Evolutionary conservation across 2,888 invertebrate species (phyloP).

Genomic region (Strigamia transsilvanica): DNA sequence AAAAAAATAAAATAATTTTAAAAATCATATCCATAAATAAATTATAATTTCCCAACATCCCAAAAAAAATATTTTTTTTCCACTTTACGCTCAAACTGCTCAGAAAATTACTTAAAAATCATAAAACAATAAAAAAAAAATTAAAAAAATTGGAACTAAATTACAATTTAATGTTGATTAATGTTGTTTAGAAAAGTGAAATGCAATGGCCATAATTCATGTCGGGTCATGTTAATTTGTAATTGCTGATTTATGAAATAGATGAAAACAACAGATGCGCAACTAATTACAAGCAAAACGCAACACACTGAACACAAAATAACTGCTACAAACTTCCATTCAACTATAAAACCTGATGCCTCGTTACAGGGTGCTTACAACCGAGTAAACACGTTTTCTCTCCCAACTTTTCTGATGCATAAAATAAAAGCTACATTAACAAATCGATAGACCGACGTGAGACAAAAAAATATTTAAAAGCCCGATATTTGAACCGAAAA

Average conservation of each 20-base stretch:
- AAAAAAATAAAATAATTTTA: background rate
- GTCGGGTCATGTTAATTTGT: conserved; percentile 27
- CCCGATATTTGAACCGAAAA: no score
- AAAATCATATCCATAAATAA: background rate
- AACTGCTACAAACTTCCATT: conserved; percentile 9
- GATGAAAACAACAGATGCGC: conserved; percentile 17
- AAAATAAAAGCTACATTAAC: conserved; percentile 11
- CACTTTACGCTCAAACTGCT: no score
- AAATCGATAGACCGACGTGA: background rate
- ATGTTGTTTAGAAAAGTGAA: conserved; percentile 23
- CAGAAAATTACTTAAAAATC: background rate
- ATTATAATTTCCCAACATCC: background rate
- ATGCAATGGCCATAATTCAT: conserved; percentile 19
- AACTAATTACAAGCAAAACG: conserved; percentile 13
- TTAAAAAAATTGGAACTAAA: background rate
- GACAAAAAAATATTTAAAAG: background rate
- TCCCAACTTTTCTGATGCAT: conserved; percentile 5
- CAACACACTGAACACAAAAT: background rate
- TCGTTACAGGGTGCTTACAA: conserved; percentile 8
- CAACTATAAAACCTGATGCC: conserved; percentile 23
- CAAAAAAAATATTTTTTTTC: background rate
- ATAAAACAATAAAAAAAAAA: background rate
- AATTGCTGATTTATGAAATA: conserved; percentile 7
- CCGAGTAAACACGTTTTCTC: background rate
- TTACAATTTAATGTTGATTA: conserved; percentile 6